phyloP scores from a whole-genome alignment of 2,797 vertebrate genomes.

The Enteromius viviparus region DNA sequence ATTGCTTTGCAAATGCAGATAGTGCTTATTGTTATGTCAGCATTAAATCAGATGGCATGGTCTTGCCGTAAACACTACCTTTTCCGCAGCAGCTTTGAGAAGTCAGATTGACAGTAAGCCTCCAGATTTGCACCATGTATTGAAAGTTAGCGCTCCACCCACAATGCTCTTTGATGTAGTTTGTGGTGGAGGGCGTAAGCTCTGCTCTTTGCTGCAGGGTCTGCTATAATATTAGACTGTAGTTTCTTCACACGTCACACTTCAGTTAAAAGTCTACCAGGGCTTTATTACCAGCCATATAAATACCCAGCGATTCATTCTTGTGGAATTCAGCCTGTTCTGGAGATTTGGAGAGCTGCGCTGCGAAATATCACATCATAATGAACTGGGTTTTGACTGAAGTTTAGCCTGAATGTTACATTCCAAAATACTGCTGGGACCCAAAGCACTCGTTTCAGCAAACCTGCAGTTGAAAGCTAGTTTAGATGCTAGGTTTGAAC shows the following conservation, averaged over 20 bases:
- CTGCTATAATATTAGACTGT: not conserved
- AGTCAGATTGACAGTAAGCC: slow-evolving; percentile 46
- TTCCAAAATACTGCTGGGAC: not conserved
- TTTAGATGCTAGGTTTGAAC: not conserved
- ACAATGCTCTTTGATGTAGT: slow-evolving; percentile 48
- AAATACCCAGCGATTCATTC: not conserved
- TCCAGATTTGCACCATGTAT: slow-evolving; percentile 59
- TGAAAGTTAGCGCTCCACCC: slow-evolving; percentile 57
- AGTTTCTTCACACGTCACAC: slow-evolving; percentile 2
- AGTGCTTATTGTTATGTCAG: not conserved
- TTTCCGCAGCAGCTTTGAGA: slow-evolving; percentile 17
- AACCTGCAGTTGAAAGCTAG: not conserved
- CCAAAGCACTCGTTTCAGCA: not conserved
- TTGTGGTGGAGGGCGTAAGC: slow-evolving; percentile 28
- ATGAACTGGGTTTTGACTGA: slow-evolving; percentile 16
- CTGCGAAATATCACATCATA: slow-evolving; percentile 24
- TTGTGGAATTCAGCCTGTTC: not conserved
- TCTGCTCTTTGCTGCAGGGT: slow-evolving; percentile 30
- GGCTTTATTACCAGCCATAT: slow-evolving; percentile 1
- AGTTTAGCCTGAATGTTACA: slow-evolving; percentile 29
- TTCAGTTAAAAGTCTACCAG: not conserved
- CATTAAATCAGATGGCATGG: not conserved
- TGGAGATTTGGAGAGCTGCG: not conserved
- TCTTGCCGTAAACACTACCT: not conserved
- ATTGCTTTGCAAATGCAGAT: not conserved